Base-by-base conservation (phyloP, 2,888 invertebrate species). In the Pseudococcus jackbeardsleyi region DNA sequence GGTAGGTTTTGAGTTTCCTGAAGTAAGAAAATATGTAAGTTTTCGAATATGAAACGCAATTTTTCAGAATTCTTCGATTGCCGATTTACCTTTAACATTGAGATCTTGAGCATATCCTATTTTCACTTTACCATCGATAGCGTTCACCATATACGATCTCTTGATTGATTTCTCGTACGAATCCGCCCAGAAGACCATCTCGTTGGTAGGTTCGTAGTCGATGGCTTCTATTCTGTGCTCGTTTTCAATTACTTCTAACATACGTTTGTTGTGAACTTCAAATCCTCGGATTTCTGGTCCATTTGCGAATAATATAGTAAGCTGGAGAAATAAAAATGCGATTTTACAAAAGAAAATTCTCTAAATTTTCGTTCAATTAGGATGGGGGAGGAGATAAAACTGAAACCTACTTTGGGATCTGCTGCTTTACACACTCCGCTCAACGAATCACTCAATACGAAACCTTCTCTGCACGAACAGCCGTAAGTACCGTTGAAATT, bases 121-220 rank as follows among this genome's bases (percentile, higher is more conserved):
- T 92, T 96, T 95, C 1, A 95, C 96, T 91, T 95, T 93, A 4
- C 96, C 96, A 89, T 95, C 93, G 42, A 94, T 92, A 0, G 96
- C 96, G 90, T 96, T 94, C 1, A 98, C 94, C 94, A 98, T 96
- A 91, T 96, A 97, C 0, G 98, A 97, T 0, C 99, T 94, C 91
- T 97, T 97, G 90, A 99, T 97, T 1, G 96, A 96, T 91, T 96
- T 95, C 89, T 97, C 96, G 91, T 96, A 96, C 90, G 96, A 96
- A 91, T 99, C 99, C 0, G 97, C 97, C 98, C 99, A 99, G 93
- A 97, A 99, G 88, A 99, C 93, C 91, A 97, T 96, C 91, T 97
- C 96, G 33, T 93, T 92, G 89, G 93, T 93, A 0, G 96, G 95
- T 92, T 98, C 96, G 90, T 96, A 97, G 92, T 99, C 99, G 86